These are phyloP conservation scores for Lasiurus cinereus DNA, from an alignment of 2,113 vertebrate genomes.

Conservation along the genomic window DNA sequence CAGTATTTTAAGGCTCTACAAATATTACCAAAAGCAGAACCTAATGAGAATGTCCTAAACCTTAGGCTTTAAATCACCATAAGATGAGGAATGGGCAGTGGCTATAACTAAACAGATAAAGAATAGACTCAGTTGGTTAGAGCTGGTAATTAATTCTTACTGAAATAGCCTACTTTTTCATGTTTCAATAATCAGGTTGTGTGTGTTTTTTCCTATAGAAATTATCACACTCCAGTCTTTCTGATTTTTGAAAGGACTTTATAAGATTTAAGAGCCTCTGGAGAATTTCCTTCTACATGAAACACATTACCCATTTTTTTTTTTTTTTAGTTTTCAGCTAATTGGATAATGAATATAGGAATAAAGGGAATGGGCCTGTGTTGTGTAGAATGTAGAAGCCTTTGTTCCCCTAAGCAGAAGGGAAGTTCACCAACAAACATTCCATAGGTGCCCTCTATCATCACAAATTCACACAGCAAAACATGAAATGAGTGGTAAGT, in stretches of 20 bases:
- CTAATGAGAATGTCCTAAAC: slow-evolving; percentile 42
- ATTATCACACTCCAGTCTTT: not conserved
- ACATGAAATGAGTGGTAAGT: not conserved
- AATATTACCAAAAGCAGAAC: slow-evolving; percentile 76
- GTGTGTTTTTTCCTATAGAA: not conserved
- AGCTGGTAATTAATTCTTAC: slow-evolving; percentile 35
- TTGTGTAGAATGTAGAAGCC: not conserved
- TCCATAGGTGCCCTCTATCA: not conserved
- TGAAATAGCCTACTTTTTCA: not conserved
- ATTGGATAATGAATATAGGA: not conserved
- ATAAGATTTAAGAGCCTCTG: not conserved
- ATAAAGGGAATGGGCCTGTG: not conserved
- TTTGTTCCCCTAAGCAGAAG: not conserved
- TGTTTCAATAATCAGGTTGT: not conserved
- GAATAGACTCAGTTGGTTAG: not conserved
- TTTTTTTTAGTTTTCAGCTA: not conserved
- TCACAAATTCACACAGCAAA: slow-evolving; percentile 11
- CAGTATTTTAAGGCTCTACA: slow-evolving; percentile 65
- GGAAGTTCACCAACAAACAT: not conserved
- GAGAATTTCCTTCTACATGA: not conserved
- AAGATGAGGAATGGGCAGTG: not conserved
- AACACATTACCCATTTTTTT: not conserved
- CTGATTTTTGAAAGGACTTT: not conserved
- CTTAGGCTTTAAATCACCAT: not conserved
- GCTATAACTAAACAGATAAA: not conserved